Evolutionary conservation across 1,140 invertebrate species (phyloP).

Genomic region (Temnothorax longispinosus): DNA sequence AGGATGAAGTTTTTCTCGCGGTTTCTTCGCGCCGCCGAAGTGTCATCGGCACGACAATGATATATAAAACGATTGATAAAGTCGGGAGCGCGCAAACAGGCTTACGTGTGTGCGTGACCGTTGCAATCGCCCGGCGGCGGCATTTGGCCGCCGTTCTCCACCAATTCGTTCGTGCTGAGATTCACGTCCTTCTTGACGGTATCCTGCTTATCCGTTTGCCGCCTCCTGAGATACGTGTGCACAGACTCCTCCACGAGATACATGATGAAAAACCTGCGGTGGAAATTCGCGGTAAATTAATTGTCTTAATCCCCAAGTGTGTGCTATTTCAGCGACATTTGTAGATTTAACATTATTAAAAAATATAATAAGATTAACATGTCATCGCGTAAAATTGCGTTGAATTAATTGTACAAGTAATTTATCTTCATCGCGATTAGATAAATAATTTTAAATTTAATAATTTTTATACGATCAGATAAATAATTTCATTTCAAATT

Average conservation of each 20-base stretch:
- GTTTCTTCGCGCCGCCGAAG: neutral
- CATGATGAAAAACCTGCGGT: constrained; percentile 92
- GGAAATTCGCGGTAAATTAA: constrained; percentile 22
- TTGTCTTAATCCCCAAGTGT: neutral
- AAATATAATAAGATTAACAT: neutral
- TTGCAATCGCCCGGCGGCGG: constrained; percentile 40
- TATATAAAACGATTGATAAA: neutral
- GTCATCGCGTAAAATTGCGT: neutral
- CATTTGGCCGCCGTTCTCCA: constrained; percentile 77
- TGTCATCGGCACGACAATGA: neutral
- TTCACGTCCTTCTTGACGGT: constrained; percentile 67
- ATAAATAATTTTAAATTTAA: too few species aligned
- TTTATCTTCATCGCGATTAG: neutral
- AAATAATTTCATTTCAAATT: neutral
- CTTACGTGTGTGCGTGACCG: constrained; percentile 75
- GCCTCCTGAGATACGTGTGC: constrained; percentile 88
- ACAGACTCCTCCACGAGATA: constrained; percentile 94
- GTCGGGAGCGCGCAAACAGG: neutral
- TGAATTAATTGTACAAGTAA: neutral
- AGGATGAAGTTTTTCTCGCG: neutral
- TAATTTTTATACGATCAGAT: neutral
- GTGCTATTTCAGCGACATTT: neutral
- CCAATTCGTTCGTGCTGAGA: constrained; percentile 79
- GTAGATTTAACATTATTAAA: neutral
- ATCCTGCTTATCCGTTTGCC: constrained; percentile 35